Conservation (phyloP, 2,888 invertebrate genomes). For the Stegana nigrithorax region DNA sequence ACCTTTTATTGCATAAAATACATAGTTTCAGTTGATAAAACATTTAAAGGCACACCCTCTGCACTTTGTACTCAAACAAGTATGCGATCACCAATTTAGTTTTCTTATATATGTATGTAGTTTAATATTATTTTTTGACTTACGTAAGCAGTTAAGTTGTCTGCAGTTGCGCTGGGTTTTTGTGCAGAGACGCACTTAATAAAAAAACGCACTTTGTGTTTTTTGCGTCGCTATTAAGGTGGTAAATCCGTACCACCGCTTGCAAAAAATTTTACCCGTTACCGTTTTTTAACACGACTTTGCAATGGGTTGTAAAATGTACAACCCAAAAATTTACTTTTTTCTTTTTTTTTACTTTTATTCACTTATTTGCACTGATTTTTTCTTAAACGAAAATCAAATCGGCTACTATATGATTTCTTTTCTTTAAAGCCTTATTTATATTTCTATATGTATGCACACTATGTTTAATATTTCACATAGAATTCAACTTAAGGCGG, state of each 20-base stretch:
- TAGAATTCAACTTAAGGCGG: background rate
- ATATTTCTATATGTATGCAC: slow-evolving; percentile 16
- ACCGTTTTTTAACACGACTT: background rate
- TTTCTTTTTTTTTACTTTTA: slow-evolving; percentile 38
- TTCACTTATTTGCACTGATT: slow-evolving; percentile 31
- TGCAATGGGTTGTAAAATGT: too few species aligned
- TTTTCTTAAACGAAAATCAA: slow-evolving; percentile 31
- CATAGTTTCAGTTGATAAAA: slow-evolving; percentile 1
- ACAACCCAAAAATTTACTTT: slow-evolving; percentile 10
- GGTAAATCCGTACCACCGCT: slow-evolving; percentile 11
- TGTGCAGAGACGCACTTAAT: too few species aligned
- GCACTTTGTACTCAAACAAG: slow-evolving; percentile 1
- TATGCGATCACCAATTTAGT: too few species aligned
- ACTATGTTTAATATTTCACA: slow-evolving; percentile 1
- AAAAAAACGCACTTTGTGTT: background rate
- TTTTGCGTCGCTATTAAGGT: slow-evolving; percentile 6
- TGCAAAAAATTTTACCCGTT: background rate
- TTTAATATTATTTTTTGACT: background rate
- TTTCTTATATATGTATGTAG: too few species aligned
- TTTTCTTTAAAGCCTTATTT: background rate
- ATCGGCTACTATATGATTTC: slow-evolving; percentile 37
- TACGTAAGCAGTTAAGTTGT: background rate
- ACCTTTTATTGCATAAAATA: too few species aligned
- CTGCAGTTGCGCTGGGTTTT: background rate
- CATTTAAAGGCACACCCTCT: background rate